Evolutionary conservation across 1,140 invertebrate species (phyloP).

Genomic region (Atopsyche davidsoni): DNA sequence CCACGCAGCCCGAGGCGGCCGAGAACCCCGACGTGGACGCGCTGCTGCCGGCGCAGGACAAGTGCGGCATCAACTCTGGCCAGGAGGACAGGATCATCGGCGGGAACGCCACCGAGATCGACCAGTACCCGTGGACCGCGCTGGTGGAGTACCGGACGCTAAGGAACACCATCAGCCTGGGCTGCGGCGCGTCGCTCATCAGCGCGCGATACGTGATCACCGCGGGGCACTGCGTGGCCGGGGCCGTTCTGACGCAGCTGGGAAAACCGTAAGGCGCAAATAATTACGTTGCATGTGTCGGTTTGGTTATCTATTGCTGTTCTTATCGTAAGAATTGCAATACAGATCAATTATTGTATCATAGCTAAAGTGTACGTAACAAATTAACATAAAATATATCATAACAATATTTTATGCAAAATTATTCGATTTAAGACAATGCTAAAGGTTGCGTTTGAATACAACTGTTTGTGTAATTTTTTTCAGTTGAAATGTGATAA

Average conservation of each 20-base stretch:
- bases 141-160: constrained; percentile 47
- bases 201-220: constrained; percentile 37
- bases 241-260: constrained; percentile 14
- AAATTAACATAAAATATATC: no score
- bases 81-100: constrained; percentile 47
- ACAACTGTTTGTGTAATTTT: no score
- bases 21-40: neutral
- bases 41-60: constrained; percentile 21
- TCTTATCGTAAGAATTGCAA: no score
- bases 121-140: constrained; percentile 58
- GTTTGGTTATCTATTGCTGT: no score
- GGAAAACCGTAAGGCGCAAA: constrained; percentile 34
- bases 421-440: no score
- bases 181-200: constrained; percentile 40
- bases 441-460: no score
- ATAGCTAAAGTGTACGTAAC: no score
- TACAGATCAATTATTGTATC: no score
- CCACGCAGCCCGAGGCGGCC: constrained; percentile 6
- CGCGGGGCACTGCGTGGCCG: constrained; percentile 39
- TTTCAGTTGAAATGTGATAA: no score
- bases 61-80: constrained; percentile 35
- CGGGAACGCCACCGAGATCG: constrained; percentile 48
- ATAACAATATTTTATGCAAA: no score
- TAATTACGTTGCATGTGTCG: no score
- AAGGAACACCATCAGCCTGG: constrained; percentile 7